A percentile compares a stretch with the other conserved stretches of the same genome.
Conservation (phyloP, 2,888 invertebrate genomes). For the Sinohyriopsis cumingii region DNA sequence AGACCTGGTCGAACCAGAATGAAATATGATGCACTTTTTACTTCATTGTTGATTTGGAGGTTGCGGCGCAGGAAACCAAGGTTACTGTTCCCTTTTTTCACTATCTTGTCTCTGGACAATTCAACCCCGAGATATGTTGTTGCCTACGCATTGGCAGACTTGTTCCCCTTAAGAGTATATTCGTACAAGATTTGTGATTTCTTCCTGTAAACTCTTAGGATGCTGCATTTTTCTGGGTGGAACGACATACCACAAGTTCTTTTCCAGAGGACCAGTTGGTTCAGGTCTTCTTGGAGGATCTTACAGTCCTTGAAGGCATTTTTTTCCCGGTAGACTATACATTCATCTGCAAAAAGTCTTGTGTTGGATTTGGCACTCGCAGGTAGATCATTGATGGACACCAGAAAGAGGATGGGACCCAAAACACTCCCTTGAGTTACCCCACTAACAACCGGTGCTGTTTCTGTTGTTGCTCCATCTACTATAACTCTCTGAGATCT, state of each 20-base stretch:
- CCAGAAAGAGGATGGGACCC: slow-evolving; percentile 6
- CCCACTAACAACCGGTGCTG: slow-evolving; percentile 3
- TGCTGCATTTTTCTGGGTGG: slow-evolving; percentile 2
- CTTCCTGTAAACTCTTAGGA: too few species aligned
- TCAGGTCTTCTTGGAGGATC: slow-evolving; percentile 2
- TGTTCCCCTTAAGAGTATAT: too few species aligned
- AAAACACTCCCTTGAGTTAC: slow-evolving; percentile 6
- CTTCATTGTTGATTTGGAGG: too few species aligned
- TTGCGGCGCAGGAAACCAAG: too few species aligned
- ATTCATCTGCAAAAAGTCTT: slow-evolving; percentile 6
- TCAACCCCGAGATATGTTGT: too few species aligned
- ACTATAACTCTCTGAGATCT: too few species aligned
- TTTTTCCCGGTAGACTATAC: background rate
- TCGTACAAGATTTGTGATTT: too few species aligned
- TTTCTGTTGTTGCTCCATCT: slow-evolving; percentile 1
- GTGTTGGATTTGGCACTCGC: background rate
- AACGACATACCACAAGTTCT: slow-evolving; percentile 6
- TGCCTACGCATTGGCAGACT: too few species aligned
- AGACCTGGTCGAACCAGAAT: too few species aligned
- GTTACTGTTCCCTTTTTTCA: too few species aligned
- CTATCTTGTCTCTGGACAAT: too few species aligned
- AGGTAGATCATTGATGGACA: slow-evolving; percentile 7
- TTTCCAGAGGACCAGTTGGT: slow-evolving; percentile 1
- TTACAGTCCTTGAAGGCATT: background rate
- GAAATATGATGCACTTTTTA: too few species aligned